Conservation (phyloP, 1,140 invertebrate genomes). For the Apolygus lucorum region DNA sequence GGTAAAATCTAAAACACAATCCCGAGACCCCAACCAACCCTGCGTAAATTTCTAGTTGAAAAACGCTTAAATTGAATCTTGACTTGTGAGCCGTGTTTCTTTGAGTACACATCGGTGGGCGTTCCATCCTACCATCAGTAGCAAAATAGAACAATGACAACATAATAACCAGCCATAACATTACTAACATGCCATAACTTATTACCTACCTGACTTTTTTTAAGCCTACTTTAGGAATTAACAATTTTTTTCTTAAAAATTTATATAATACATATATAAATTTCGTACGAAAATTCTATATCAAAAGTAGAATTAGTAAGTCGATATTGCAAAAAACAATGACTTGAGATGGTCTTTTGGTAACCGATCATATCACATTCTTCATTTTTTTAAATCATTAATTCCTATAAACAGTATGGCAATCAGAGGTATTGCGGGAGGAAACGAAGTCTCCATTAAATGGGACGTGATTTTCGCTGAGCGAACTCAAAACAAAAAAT, state of each 20-base stretch:
- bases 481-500: not conserved
- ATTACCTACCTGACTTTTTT: not conserved
- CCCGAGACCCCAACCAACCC: not conserved
- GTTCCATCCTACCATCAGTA: not conserved
- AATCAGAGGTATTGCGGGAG: not conserved
- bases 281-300: conserved; percentile 3
- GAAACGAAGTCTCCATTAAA: not conserved
- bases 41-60: not conserved
- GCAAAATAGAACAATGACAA: not conserved
- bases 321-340: conserved; percentile 21
- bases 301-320: conserved; percentile 1
- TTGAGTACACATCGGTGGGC: not conserved
- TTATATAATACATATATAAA: not conserved
- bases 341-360: conserved; percentile 22
- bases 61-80: not conserved
- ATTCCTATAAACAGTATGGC: conserved; percentile 20
- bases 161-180: not conserved
- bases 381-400: conserved; percentile 16
- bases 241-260: not conserved
- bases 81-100: not conserved
- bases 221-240: conserved; percentile 9
- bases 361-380: conserved; percentile 26
- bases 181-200: not conserved
- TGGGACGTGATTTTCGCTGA: too few relatives aligned
- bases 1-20: not conserved